Percentiles rank a stretch among this genome's conserved stretches.
Conservation (phyloP, 1,140 invertebrate genomes). For the Habropoda laboriosa region DNA sequence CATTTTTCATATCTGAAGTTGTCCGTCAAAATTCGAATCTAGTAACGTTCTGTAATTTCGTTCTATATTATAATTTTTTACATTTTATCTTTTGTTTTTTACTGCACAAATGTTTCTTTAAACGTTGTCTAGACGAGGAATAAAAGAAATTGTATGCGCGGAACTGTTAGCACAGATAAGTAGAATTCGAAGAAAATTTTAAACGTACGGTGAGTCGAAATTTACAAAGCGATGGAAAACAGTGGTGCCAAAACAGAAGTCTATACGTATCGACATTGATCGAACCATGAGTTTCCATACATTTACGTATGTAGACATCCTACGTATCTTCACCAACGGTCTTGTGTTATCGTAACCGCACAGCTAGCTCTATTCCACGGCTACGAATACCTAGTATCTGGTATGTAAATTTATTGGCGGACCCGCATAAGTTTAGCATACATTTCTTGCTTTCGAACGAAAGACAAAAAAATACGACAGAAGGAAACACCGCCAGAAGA, state of each 20-base stretch:
- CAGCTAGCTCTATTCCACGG: constrained; percentile 71
- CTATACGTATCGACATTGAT: constrained; percentile 37
- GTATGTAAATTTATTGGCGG: constrained; percentile 68
- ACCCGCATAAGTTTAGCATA: constrained; percentile 71
- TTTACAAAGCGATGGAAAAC: constrained; percentile 35
- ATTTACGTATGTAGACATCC: constrained; percentile 37
- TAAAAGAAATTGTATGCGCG: background rate
- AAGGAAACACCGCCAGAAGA: background rate
- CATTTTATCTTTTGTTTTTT: background rate
- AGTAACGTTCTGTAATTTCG: too few species aligned
- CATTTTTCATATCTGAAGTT: too few species aligned
- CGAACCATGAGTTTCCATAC: constrained; percentile 15
- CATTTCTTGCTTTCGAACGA: constrained; percentile 68
- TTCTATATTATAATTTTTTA: background rate
- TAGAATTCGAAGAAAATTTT: constrained; percentile 15
- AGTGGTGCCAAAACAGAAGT: constrained; percentile 54
- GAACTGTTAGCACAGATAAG: constrained; percentile 15
- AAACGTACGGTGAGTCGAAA: constrained; percentile 44
- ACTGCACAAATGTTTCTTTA: background rate
- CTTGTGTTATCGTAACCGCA: constrained; percentile 67
- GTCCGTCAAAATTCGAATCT: too few species aligned
- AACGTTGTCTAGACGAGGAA: background rate
- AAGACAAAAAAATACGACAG: constrained; percentile 21
- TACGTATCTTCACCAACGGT: constrained; percentile 50
- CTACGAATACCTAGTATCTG: constrained; percentile 65